Evolutionary conservation across 2,113 vertebrate genomes (phyloP), one percentile per base, ranked within the genome.

Genomic region (Indicator maculatus): DNA sequence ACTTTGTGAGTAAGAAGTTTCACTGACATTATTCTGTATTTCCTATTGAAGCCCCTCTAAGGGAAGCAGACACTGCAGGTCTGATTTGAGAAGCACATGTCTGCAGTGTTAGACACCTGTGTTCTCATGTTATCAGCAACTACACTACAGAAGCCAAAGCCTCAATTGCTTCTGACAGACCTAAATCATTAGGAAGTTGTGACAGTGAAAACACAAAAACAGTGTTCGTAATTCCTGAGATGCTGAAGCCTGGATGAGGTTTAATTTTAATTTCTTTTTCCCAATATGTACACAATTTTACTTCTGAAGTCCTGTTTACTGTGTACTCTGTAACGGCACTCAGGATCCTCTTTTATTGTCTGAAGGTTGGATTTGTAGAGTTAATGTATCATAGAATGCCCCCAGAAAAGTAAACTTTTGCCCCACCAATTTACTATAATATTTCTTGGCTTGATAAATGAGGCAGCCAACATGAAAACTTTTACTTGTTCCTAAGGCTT

Each of bases 401-500:
- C 27, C 28, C 39, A 76, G 75, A 93, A 24, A 27, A 89, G 75
- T 31, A 78, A 89, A 59, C 28, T 94, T 87, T 69, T 1, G 1
- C 36, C 73, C 65, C 18, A 9, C 19, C 0, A 0, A 7, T 88
- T 86, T 92, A 45, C 45, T 59, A 8, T 33, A 66, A 20, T 17
- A 60, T 81, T 94, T 81, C 69, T 93, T 56, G 38, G 17, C 72
- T 92, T 92, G 93, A 87, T 85, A 89, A 89, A 90, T 36, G 55
- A 88, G 27, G 30, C 64, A 47, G 4, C 36, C 31, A 70, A 78
- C 30, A 69, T 50, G 38, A 72, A 84, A 89, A 89, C 23, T 83
- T 65, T 50, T 55, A 58, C 63, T 84, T 76, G n/a, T 63, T 89
- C 66, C 66, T 79, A 79, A 69, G 41, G 8, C 50, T 92, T 83